phyloP scores from a whole-genome alignment of 2,888 invertebrate species.

The Papilio demoleus region DNA sequence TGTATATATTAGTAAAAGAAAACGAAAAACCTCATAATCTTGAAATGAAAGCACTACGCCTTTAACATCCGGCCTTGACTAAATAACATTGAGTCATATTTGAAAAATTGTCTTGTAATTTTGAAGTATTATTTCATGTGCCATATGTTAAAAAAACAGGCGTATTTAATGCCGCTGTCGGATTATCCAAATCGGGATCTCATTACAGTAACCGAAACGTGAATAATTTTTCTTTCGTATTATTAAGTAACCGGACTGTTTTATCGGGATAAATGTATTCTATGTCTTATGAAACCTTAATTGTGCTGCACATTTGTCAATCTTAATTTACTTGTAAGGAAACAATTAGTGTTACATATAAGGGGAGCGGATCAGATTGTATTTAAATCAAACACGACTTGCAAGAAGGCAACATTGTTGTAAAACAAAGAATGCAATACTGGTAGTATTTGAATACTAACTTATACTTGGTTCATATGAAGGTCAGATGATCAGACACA shows the following conservation, averaged over 20 bases:
- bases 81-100: no score
- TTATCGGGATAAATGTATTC: constrained; percentile 51
- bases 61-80: no score
- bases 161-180: constrained; percentile 54
- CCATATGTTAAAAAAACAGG: background rate
- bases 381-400: background rate
- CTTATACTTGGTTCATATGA: background rate
- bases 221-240: constrained; percentile 31
- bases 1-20: background rate
- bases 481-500: background rate
- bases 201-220: constrained; percentile 12
- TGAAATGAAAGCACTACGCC: no score
- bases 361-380: constrained; percentile 66
- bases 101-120: no score
- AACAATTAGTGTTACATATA: constrained; percentile 59
- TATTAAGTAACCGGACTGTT: constrained; percentile 50
- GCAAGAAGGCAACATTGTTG: background rate
- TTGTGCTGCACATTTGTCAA: constrained; percentile 68
- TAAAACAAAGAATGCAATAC: background rate
- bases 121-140: background rate
- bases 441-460: background rate
- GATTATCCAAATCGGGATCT: constrained; percentile 65
- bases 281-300: constrained; percentile 55
- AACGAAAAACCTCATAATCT: no score
- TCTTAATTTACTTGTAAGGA: constrained; percentile 68